phyloP scores from a whole-genome alignment of 2,113 vertebrate genomes.

The Paramormyrops kingsleyae region DNA sequence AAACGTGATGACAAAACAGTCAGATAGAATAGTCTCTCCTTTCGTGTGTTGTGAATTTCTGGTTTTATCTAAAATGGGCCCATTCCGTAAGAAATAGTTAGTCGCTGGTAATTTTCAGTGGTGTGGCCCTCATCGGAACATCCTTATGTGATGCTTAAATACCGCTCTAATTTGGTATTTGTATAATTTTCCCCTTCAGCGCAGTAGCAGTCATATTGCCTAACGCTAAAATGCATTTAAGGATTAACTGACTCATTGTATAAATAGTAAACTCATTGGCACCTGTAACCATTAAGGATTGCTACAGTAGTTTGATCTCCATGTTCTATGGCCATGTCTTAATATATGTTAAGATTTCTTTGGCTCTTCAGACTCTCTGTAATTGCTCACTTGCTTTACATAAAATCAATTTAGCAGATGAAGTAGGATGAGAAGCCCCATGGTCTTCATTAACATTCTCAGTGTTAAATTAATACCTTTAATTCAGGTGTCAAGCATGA shows the following conservation, averaged over 20 bases:
- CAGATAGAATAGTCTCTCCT: background rate
- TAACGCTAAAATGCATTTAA: background rate
- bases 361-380: background rate
- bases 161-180: background rate
- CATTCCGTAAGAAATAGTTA: background rate
- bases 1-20: background rate
- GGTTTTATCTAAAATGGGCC: background rate
- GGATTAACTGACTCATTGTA: background rate
- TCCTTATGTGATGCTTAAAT: background rate
- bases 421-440: background rate
- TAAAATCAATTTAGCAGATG: background rate
- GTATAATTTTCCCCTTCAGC: background rate
- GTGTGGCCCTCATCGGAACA: background rate
- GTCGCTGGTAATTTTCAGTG: background rate
- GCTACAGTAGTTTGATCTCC: background rate
- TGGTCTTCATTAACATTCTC: background rate
- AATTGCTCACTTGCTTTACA: background rate
- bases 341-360: background rate
- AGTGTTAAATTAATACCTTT: conserved; percentile 8
- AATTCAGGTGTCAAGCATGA: conserved; percentile 15
- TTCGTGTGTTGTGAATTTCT: background rate
- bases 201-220: background rate
- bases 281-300: background rate
- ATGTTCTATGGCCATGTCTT: background rate
- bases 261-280: background rate